These are phyloP conservation scores for Thecocarcelia acutangulata DNA, from an alignment of 2,888 invertebrate species.

Conservation along the genomic window DNA sequence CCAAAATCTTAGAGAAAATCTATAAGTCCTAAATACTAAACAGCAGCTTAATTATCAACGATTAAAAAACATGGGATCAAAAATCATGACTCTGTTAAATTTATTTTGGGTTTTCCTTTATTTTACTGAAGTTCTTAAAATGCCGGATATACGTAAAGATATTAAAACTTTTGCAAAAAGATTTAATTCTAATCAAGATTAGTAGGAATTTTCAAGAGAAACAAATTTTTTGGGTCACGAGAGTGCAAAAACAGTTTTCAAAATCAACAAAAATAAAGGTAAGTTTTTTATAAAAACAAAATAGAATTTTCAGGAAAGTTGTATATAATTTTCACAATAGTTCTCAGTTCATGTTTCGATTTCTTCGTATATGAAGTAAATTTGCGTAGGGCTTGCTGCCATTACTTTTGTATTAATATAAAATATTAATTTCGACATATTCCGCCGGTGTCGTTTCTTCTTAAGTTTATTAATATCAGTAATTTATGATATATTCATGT, in stretches of 20 bases:
- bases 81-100: conserved; percentile 28
- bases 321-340: too few species aligned
- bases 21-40: conserved; percentile 56
- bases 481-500: too few species aligned
- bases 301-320: neutral
- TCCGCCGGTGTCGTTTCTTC: too few species aligned
- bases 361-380: too few species aligned
- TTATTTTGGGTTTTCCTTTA: conserved; percentile 4
- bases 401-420: too few species aligned
- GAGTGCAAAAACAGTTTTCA: conserved; percentile 24
- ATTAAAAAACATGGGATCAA: conserved; percentile 43
- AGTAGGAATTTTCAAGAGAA: conserved; percentile 14
- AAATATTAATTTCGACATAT: too few species aligned
- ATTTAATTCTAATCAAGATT: conserved; percentile 42
- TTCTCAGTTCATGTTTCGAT: too few species aligned
- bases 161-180: conserved; percentile 43
- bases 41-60: conserved; percentile 35
- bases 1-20: conserved; percentile 64
- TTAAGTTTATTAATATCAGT: too few species aligned
- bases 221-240: neutral
- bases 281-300: neutral
- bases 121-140: conserved; percentile 18
- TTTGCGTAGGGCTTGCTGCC: too few species aligned
- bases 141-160: conserved; percentile 67
- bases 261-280: conserved; percentile 33